Conservation (phyloP, 1,140 invertebrate species). For the Sesamia nonagrioides region DNA sequence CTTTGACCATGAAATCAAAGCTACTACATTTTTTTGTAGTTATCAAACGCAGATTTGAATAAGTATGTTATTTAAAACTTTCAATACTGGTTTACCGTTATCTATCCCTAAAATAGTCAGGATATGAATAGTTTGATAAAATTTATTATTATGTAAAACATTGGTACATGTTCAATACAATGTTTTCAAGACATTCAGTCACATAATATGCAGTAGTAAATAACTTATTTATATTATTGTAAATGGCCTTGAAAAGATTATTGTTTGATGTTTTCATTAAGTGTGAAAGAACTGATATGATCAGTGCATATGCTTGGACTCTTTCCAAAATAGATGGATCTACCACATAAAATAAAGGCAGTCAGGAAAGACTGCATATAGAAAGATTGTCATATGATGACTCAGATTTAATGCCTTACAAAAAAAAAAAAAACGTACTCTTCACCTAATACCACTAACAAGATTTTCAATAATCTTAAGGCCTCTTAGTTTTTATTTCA, state of each 20-base stretch:
- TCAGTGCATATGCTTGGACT: neutral
- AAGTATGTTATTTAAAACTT: too few relatives aligned
- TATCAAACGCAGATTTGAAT: neutral
- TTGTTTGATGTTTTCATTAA: neutral
- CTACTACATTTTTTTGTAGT: neutral
- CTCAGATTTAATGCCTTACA: too few relatives aligned
- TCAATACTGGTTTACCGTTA: too few relatives aligned
- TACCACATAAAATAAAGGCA: too few relatives aligned
- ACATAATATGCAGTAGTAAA: neutral
- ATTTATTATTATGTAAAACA: neutral
- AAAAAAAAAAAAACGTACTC: too few relatives aligned
- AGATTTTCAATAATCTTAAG: too few relatives aligned
- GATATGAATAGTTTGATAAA: neutral
- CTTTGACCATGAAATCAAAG: neutral
- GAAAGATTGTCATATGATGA: too few relatives aligned
- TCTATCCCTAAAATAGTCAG: too few relatives aligned
- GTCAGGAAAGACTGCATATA: too few relatives aligned
- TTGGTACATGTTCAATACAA: neutral
- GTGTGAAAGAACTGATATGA: neutral
- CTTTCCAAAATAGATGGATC: neutral
- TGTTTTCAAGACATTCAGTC: neutral
- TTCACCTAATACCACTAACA: too few relatives aligned
- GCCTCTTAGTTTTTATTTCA: too few relatives aligned
- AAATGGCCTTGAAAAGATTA: neutral
- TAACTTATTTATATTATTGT: slow-evolving; percentile 5